A percentile compares a stretch with the other conserved stretches of the same genome.
These are phyloP conservation scores for Anseranas semipalmata DNA, from an alignment of 2,113 vertebrate genomes.

Conservation along the genomic window DNA sequence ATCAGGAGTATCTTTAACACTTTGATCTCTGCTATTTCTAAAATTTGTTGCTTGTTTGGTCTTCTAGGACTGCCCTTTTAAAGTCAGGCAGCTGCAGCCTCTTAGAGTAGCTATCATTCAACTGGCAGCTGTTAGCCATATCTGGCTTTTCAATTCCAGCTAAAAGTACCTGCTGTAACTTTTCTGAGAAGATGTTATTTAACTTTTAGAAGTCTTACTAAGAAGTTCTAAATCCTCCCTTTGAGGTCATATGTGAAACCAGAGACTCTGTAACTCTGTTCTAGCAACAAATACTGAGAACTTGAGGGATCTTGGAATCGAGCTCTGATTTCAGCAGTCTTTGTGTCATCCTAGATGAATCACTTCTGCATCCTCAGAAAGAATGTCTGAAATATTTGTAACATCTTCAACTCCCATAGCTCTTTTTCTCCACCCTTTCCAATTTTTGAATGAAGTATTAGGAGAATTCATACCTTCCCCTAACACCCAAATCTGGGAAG, in stretches of 20 bases:
- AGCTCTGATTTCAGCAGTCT: background rate
- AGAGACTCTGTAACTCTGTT: background rate
- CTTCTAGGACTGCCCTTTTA: constrained; percentile 27
- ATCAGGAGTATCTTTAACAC: background rate
- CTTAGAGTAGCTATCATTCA: constrained; percentile 1
- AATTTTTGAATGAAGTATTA: background rate
- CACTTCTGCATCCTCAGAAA: background rate
- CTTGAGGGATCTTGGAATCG: background rate
- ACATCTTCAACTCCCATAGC: background rate
- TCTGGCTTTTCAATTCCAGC: constrained; percentile 15
- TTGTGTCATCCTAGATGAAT: background rate
- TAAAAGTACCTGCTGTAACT: constrained; percentile 44
- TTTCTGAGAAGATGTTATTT: constrained; percentile 16
- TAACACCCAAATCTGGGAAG: background rate
- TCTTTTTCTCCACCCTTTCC: background rate
- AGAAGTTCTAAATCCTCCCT: background rate
- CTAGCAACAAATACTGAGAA: background rate
- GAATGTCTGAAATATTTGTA: background rate
- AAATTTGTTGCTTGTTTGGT: constrained; percentile 24
- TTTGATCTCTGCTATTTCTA: constrained; percentile 37
- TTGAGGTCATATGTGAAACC: background rate
- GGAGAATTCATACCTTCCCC: background rate
- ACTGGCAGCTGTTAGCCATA: constrained; percentile 38
- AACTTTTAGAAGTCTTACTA: background rate
- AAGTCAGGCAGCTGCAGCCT: constrained; percentile 47